Conservation (phyloP, 2,113 vertebrate genomes). For the cat (Felis catus) region DNA sequence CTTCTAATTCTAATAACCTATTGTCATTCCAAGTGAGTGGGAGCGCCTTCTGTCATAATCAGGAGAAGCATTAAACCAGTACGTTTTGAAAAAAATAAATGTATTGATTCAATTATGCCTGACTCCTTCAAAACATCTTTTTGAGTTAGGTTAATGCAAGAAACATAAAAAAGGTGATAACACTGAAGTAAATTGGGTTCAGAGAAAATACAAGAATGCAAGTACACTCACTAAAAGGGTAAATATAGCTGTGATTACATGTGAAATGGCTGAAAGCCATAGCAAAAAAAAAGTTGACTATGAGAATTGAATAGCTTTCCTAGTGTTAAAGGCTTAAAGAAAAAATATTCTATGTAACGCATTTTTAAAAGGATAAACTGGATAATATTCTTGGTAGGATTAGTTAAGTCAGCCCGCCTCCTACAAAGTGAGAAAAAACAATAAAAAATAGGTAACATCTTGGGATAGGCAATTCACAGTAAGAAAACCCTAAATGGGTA, state of each 20-base stretch:
- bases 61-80: neutral
- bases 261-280: neutral
- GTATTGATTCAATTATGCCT: neutral
- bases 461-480: neutral
- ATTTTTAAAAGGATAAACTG: neutral
- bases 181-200: neutral
- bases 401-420: neutral
- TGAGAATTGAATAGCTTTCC: neutral
- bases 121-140: conserved; percentile 9
- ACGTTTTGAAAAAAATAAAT: neutral
- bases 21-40: neutral
- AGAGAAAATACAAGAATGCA: neutral
- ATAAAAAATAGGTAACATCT: neutral
- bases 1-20: neutral
- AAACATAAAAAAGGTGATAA: neutral
- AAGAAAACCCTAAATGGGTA: neutral
- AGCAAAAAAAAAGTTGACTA: neutral
- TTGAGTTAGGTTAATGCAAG: neutral
- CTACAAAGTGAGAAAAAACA: neutral
- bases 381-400: neutral
- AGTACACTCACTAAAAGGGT: neutral
- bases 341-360: neutral
- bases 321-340: neutral
- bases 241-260: neutral
- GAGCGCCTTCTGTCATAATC: neutral